Conservation (phyloP, 2,888 invertebrate genomes). For the Dione juno region DNA sequence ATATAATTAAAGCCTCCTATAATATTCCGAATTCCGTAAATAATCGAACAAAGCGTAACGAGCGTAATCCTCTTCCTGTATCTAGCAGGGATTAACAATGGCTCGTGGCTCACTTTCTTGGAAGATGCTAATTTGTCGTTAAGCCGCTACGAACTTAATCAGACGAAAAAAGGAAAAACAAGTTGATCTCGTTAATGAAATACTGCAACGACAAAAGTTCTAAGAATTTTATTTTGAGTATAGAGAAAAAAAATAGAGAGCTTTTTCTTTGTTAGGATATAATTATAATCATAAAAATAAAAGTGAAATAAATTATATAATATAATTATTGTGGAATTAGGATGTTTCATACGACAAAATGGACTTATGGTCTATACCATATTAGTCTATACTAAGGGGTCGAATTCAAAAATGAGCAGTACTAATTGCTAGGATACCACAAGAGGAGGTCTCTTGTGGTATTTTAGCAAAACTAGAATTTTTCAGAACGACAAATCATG, state of each 20-base stretch:
- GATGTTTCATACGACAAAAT: too few relatives aligned
- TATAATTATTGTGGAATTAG: too few relatives aligned
- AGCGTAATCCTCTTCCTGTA: slow-evolving; percentile 16
- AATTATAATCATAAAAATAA: too few relatives aligned
- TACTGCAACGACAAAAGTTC: slow-evolving; percentile 25
- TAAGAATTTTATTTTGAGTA: slow-evolving; percentile 10
- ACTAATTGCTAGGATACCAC: too few relatives aligned
- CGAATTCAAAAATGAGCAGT: too few relatives aligned
- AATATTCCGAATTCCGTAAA: slow-evolving; percentile 3
- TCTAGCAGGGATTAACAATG: slow-evolving; percentile 42
- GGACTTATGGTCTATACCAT: too few relatives aligned
- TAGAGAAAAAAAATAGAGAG: not conserved
- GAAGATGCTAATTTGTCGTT: slow-evolving; percentile 44
- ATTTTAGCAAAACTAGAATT: too few relatives aligned
- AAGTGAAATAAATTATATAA: too few relatives aligned
- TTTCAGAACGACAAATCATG: too few relatives aligned
- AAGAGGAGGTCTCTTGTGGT: too few relatives aligned
- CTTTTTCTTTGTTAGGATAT: not conserved
- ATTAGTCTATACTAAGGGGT: too few relatives aligned
- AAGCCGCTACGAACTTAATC: slow-evolving; percentile 40
- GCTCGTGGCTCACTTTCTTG: slow-evolving; percentile 36
- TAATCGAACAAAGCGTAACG: slow-evolving; percentile 1
- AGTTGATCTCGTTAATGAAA: slow-evolving; percentile 29
- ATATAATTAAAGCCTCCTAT: slow-evolving; percentile 36
- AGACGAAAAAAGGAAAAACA: slow-evolving; percentile 34